Conservation (phyloP, 2,888 invertebrate species). For the Philhelius pedissequus region DNA sequence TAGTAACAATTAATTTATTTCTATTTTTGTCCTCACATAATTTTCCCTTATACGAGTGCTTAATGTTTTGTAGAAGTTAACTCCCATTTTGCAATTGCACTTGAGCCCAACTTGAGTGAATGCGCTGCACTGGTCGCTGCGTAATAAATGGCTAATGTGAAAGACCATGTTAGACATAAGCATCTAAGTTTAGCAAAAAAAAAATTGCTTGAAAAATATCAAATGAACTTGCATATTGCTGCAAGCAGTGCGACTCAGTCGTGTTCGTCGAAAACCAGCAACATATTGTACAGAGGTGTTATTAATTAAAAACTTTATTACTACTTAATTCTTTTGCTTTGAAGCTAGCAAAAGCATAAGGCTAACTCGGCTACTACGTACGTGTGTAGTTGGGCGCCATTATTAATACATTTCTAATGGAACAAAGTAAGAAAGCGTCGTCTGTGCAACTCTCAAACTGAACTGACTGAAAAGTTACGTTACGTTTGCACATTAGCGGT, state of each 20-base stretch:
- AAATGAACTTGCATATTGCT: slow-evolving; percentile 49
- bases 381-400: slow-evolving; percentile 57
- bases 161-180: slow-evolving; percentile 66
- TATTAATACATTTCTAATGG: no score
- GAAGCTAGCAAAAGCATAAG: slow-evolving; percentile 50
- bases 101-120: background rate
- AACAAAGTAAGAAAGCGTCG: no score
- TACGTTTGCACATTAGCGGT: no score
- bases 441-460: no score
- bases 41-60: no score
- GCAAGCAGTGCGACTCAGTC: background rate
- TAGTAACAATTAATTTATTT: no score
- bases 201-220: slow-evolving; percentile 63
- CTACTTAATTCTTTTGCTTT: slow-evolving; percentile 55
- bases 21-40: no score
- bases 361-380: no score
- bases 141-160: slow-evolving; percentile 65
- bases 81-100: no score
- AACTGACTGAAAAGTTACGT: no score
- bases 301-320: slow-evolving; percentile 68
- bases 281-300: slow-evolving; percentile 66
- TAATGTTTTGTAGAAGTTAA: no score
- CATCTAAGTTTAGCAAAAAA: slow-evolving; percentile 62
- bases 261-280: slow-evolving; percentile 3
- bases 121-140: no score